Base-by-base conservation (phyloP, 2,797 vertebrate species). In the Peromyscus melanophrys region DNA sequence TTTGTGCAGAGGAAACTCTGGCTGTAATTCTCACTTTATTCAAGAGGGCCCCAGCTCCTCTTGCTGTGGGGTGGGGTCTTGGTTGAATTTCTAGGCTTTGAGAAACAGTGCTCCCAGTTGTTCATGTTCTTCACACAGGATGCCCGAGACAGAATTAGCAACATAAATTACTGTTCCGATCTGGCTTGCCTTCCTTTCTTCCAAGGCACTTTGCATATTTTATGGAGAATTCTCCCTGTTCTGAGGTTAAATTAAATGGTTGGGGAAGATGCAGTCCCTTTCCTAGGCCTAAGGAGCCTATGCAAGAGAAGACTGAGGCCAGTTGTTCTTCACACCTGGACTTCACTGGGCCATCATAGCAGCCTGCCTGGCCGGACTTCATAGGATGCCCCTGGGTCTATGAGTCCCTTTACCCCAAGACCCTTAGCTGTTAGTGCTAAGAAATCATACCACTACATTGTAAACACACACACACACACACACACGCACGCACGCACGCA, bases 71-170 rank as follows among this genome's bases (percentile, higher is more conserved):
- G 40, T 3, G 2, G 27, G 90, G 52, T 0, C 76, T 17, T 69
- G 89, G 95, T 75, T 91, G 89, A 85, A 89, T 95, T 95, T 91
- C 83, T 76, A 43, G 78, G 77, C 88, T 93, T 86, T 77, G 90
- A 96, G 95, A 93, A 92, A 90, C 69, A 95, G n/a, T 89, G 49
- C 34, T 75, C 84, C 34, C 63, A 49, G 89, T 86, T 61, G 77
- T 94, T 94, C 55, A 2, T 6, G 23, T 94, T 84, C 96, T 92
- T 93, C 97, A 27, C 29, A 76, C 27, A 55, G 82, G 52, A 91
- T 57, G 49, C 71, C 92, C 46, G 63, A 84, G 93, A 82, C 91
- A 94, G 81, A 95, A 94, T 95, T 77, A 96, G 87, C 95, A 81
- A 81, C 96, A 88, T 94, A 43, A 94, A 91, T 86, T 78, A 55